Conservation (phyloP, 1,140 invertebrate species). For the Penaeus vannamei region DNA sequence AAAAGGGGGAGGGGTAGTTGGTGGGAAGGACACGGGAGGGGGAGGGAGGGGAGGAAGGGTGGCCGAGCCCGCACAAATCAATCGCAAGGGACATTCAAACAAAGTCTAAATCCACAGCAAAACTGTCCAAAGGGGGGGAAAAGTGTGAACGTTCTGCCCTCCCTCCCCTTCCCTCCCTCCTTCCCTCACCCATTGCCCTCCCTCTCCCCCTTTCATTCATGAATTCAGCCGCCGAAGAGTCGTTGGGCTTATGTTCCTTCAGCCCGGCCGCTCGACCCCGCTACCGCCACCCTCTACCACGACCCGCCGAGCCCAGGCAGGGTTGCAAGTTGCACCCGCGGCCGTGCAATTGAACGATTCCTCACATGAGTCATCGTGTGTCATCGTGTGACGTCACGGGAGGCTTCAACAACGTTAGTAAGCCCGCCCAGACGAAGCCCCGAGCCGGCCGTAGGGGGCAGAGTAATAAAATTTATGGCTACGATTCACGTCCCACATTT, state of each 20-base stretch:
- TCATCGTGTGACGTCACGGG: slow-evolving; percentile 44
- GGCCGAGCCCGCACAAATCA: slow-evolving; percentile 4
- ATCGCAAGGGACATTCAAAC: neutral
- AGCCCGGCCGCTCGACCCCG: slow-evolving; percentile 40
- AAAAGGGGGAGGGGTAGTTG: neutral
- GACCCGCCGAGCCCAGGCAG: slow-evolving; percentile 33
- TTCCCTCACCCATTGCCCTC: slow-evolving; percentile 27
- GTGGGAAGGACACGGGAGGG: neutral
- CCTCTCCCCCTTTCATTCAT: slow-evolving; percentile 55
- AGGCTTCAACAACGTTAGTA: neutral
- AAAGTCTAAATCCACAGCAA: no score
- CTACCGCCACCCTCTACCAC: slow-evolving; percentile 30
- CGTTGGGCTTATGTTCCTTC: slow-evolving; percentile 48
- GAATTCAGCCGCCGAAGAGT: slow-evolving; percentile 45
- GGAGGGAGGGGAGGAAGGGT: slow-evolving; percentile 3
- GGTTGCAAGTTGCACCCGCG: slow-evolving; percentile 40
- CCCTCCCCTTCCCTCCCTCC: slow-evolving; percentile 6
- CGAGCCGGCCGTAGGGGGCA: slow-evolving; percentile 57
- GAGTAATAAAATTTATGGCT: slow-evolving; percentile 68
- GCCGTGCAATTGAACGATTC: slow-evolving; percentile 32
- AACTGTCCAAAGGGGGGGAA: no score
- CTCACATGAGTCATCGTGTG: slow-evolving; percentile 46
- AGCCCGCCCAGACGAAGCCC: slow-evolving; percentile 18
- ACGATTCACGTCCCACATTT: slow-evolving; percentile 68
- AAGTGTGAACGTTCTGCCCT: slow-evolving; percentile 36